Evolutionary conservation across 1,140 invertebrate genomes (phyloP).

Genomic region (Leptinotarsa lineolata): DNA sequence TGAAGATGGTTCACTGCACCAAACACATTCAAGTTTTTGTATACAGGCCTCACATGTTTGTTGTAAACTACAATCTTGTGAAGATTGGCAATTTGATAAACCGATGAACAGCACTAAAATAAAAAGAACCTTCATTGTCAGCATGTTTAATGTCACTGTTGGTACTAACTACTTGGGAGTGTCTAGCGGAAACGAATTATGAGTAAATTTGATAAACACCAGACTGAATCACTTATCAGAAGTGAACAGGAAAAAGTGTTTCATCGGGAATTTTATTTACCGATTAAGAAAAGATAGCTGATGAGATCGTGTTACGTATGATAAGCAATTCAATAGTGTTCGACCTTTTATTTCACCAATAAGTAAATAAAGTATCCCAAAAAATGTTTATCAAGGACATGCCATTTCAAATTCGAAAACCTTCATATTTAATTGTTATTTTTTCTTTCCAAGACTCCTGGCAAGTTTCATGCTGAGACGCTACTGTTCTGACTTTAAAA

Average conservation of each 20-base stretch:
- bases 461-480: no score
- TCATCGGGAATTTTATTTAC: conserved; percentile 3
- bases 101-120: neutral
- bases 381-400: no score
- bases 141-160: conserved; percentile 1
- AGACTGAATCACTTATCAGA: neutral
- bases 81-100: neutral
- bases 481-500: no score
- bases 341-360: no score
- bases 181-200: neutral
- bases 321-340: no score
- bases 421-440: no score
- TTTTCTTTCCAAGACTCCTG: no score
- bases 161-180: neutral
- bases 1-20: conserved; percentile 36
- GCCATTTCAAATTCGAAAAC: no score
- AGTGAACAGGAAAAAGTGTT: conserved; percentile 1
- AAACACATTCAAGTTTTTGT: conserved; percentile 41
- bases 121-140: neutral
- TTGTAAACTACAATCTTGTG: conserved; percentile 33
- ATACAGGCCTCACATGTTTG: conserved; percentile 43
- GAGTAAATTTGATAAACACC: neutral
- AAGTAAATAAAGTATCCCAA: no score
- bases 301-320: no score
- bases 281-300: neutral